Conservation (phyloP, 2,888 invertebrate genomes). For the Masnerella sp. region DNA sequence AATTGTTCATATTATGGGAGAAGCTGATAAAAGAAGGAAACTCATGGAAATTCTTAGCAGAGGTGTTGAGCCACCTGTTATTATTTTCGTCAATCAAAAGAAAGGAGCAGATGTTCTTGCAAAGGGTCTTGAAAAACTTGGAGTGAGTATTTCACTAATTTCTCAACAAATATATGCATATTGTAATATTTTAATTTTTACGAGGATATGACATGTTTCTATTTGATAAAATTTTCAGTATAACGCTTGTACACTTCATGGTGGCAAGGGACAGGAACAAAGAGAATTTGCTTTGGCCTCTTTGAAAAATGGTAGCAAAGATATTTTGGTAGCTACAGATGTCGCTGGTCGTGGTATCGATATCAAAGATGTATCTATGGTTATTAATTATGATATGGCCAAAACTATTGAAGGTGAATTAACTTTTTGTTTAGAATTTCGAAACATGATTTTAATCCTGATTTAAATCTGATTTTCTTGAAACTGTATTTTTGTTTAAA, state of each 20-base stretch:
- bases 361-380: constrained; percentile 99
- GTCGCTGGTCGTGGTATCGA: constrained; percentile 99
- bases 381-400: constrained; percentile 99
- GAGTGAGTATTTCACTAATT: constrained; percentile 82
- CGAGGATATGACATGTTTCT: too few relatives aligned
- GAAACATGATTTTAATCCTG: too few relatives aligned
- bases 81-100: constrained; percentile 99
- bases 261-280: constrained; percentile 99
- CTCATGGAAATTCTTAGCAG: constrained; percentile 94
- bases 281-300: constrained; percentile 98
- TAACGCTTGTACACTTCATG: constrained; percentile 98
- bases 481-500: too few relatives aligned
- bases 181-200: too few relatives aligned
- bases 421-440: too few relatives aligned
- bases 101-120: constrained; percentile 99
- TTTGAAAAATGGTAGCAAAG: constrained; percentile 96
- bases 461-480: too few relatives aligned
- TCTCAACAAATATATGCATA: too few relatives aligned
- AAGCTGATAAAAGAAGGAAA: constrained; percentile 97
- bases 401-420: constrained; percentile 93
- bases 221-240: constrained; percentile 79
- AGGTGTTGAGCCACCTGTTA: constrained; percentile 97
- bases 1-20: constrained; percentile 96
- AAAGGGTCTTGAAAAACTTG: constrained; percentile 96
- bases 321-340: constrained; percentile 99